phyloP scores from a whole-genome alignment of 2,113 vertebrate species.

The Crotalus horridus region DNA sequence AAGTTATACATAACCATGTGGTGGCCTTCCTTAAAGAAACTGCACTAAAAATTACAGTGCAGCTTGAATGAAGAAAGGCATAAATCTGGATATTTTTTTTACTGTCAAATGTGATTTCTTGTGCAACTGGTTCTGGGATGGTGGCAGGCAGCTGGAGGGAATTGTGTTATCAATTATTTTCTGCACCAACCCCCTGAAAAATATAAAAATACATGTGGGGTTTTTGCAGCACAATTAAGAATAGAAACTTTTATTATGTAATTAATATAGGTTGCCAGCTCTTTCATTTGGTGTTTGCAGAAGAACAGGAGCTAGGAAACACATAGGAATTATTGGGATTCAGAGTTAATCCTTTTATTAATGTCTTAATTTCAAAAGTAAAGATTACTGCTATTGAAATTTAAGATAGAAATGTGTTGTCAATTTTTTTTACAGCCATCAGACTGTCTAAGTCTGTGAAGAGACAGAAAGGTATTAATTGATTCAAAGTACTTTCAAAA shows the following conservation, averaged over 20 bases:
- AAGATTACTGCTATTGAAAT: background rate
- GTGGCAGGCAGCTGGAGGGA: conserved; percentile 31
- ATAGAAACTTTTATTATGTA: conserved; percentile 22
- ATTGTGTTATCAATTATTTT: conserved; percentile 36
- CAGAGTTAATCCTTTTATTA: conserved; percentile 20
- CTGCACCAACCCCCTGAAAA: conserved; percentile 46
- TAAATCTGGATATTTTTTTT: conserved; percentile 56
- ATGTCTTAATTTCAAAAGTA: background rate
- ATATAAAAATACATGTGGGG: conserved; percentile 25
- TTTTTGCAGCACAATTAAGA: conserved; percentile 31
- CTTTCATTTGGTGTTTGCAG: conserved; percentile 10
- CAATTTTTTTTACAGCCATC: conserved; percentile 25
- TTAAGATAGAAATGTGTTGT: background rate
- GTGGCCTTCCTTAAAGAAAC: conserved; percentile 42
- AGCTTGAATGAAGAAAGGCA: conserved; percentile 60
- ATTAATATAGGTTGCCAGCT: background rate
- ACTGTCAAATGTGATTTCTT: conserved; percentile 49
- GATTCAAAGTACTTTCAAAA: conserved; percentile 44
- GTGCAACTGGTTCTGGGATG: conserved; percentile 54
- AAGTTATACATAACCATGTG: conserved; percentile 57
- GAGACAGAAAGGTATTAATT: conserved; percentile 56
- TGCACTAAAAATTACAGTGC: conserved; percentile 57
- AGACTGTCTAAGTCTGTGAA: conserved; percentile 30
- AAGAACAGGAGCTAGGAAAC: background rate
- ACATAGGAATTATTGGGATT: background rate